A percentile compares a stretch with the other conserved stretches of the same genome.
Evolutionary conservation across 2,888 invertebrate genomes (phyloP).

Genomic region (Lottia gigantea): DNA sequence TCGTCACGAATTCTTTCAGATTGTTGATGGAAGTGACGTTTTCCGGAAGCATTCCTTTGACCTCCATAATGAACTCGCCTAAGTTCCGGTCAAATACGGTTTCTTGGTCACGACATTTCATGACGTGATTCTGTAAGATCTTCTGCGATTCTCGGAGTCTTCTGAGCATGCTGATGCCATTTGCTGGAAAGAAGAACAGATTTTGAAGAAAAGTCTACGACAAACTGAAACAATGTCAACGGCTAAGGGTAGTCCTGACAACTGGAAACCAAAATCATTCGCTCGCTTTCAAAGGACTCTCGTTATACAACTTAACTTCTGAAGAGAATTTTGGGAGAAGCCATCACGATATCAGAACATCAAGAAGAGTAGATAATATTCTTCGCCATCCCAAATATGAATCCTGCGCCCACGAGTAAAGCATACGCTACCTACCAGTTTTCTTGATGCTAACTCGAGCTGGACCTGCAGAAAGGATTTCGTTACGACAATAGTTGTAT

Average conservation of each 20-base stretch:
- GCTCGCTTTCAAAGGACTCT: no score
- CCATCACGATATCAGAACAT: no score
- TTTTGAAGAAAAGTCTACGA: not conserved
- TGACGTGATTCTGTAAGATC: conserved; percentile 22
- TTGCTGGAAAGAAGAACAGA: conserved; percentile 19
- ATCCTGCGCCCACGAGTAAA: no score
- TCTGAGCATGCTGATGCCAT: conserved; percentile 17
- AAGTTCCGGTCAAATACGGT: conserved; percentile 47
- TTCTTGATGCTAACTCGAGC: conserved; percentile 12
- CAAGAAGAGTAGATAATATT: no score
- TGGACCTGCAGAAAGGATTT: conserved; percentile 28
- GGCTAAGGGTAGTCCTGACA: no score
- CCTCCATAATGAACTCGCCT: conserved; percentile 47
- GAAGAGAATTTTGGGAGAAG: no score
- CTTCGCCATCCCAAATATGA: no score
- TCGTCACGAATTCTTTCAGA: conserved; percentile 44
- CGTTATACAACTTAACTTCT: no score
- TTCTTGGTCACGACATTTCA: conserved; percentile 40
- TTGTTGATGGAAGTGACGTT: conserved; percentile 33
- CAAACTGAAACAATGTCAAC: no score
- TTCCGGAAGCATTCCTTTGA: conserved; percentile 45
- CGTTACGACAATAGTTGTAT: conserved; percentile 43
- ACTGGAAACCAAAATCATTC: no score
- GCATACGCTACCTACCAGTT: conserved; percentile 14
- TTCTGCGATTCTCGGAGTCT: conserved; percentile 22